Base-by-base conservation (phyloP, 2,113 vertebrate genomes). In the Argyrosomus japonicus region DNA sequence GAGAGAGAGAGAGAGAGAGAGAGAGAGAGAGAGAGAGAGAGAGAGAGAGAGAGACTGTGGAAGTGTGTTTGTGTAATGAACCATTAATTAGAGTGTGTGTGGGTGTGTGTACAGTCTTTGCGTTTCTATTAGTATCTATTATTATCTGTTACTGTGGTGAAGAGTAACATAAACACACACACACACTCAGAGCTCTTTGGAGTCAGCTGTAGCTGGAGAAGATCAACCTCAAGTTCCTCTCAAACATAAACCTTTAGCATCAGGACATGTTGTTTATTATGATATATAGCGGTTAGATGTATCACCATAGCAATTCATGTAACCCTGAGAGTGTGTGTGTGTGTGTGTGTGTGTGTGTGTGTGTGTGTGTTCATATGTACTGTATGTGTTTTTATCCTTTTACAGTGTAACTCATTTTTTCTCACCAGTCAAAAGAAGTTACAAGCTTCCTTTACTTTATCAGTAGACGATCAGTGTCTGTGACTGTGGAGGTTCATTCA, bases 21-120 rank as follows among this genome's bases (percentile, higher is more conserved):
- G 23, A 25, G 67, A 70, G 67, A 60, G 45, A 51, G 54, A 40
- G 18, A n/a, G n/a, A 70, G 65, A 69, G 53, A 32, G 63, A 58
- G 53, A 45, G 18, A 58, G 54, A 19, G 23, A 27, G 67, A 63
- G 68, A 67, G 58, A 50, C n/a, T n/a, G n/a, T n/a, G n/a, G n/a
- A 70, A 64, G 68, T 85, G 45, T 15, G 6, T 69, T 53, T 67
- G 57, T 68, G 68, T 54, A 65, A 79, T 64, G 27, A 83, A 47
- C 12, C 72, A 17, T 74, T 62, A n/a, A 73, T 57, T 65, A 68
- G 60, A 47, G 32, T 7, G 32, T 7, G 32, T 7, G 32, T 36
- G 32, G 7, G 32, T 36, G 19, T 57, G 43, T 47, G 50, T 15
- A 43, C 47, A 27, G 36, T 43, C 43, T 61, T 53, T 2, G n/a